These are phyloP conservation scores for Xenus cinereus DNA, from an alignment of 2,113 vertebrate genomes.

Conservation along the genomic window DNA sequence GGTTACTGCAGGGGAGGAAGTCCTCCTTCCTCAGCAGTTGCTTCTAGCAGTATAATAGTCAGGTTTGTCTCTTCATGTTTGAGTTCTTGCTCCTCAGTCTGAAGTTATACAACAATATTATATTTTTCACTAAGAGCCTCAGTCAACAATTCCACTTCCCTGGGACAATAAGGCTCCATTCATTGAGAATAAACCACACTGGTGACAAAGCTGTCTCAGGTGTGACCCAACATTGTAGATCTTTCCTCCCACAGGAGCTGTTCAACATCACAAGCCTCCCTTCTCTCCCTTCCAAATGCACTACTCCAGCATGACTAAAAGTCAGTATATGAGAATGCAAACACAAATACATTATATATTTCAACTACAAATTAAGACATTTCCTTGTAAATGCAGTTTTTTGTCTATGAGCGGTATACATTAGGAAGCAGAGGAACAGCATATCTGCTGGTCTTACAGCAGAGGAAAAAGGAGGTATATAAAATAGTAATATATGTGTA, in stretches of 20 bases:
- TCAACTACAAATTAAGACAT: background rate
- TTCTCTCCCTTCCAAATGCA: background rate
- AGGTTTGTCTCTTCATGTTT: background rate
- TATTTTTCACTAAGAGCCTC: background rate
- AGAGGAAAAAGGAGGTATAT: background rate
- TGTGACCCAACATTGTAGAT: background rate
- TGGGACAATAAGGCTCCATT: background rate
- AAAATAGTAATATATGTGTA: background rate
- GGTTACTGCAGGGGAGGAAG: background rate
- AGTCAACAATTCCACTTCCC: background rate
- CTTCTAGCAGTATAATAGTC: background rate
- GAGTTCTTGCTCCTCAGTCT: background rate
- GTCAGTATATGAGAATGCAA: background rate
- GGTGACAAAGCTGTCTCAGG: background rate
- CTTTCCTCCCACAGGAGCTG: background rate
- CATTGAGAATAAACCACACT: background rate
- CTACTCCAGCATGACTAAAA: background rate
- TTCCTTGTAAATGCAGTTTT: background rate
- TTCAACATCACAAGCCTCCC: background rate
- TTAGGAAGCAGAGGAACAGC: background rate
- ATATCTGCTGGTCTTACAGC: background rate
- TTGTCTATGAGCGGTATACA: background rate
- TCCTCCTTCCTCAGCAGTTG: background rate
- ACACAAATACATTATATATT: background rate
- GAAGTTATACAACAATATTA: background rate